Base-by-base conservation (phyloP, 2,888 invertebrate genomes). In the Xylota segnis region DNA sequence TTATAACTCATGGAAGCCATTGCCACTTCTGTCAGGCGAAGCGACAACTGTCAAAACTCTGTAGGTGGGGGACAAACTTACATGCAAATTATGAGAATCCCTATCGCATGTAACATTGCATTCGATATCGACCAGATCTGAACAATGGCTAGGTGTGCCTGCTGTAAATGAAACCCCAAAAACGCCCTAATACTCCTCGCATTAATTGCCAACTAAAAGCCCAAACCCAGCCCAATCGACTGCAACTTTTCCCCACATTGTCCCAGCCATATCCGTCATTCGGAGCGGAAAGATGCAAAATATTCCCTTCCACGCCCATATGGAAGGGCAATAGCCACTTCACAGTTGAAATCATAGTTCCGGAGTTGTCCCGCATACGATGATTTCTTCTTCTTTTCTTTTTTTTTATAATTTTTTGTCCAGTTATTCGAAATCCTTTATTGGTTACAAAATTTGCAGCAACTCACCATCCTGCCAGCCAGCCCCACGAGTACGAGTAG, bases 401-500 rank as follows among this genome's bases (percentile, higher is more conserved):
- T 23, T 23, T 23, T 23, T 23, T 23, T 23, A 2, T 2, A 1
- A 23, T 23, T 50, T 58, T 47, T 14, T 9, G 12, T 58, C 29
- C 59, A 52, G 65, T 66, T 77, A 79, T 84, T 37, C 29, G 10
- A 63, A 71, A 81, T 65, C 81, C 70, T 81, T 59, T 71, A 68
- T 86, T 86, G 81, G 81, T 86, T 81, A 81, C 81, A 86, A 75
- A 76, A 86, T 86, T 81, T 86, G 50, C 81, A 66, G 65, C 76
- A 86, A 65, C 66, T 75, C 72, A 23, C 72, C 72, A 58, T 59
- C 52, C 65, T 47, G 40, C 68, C 52, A 18, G 43, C 43, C 58
- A 18, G 43, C 43, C 58, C 37, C 29, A 27, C 47, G 58, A n/a
- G n/a, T 58, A 32, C 37, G 2, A 4, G 18, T 6, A 16, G 12